A percentile compares a stretch with the other conserved stretches of the same genome.
Conservation (phyloP, 2,888 invertebrate species). For the Lysandra bellargus region DNA sequence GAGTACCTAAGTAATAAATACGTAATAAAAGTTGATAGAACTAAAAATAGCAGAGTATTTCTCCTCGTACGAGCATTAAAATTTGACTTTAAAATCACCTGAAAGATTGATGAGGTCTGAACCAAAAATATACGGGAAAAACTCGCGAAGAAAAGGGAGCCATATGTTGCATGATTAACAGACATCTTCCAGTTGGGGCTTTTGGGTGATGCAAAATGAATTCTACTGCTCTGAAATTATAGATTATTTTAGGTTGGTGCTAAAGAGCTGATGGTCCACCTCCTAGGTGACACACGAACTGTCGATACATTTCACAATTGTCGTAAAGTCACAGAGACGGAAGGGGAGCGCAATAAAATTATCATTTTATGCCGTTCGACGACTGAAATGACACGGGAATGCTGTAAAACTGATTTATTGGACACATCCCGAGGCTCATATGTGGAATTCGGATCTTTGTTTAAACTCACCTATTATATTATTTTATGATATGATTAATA, state of each 20-base stretch:
- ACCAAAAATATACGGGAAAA: conserved; percentile 63
- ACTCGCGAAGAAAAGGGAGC: conserved; percentile 51
- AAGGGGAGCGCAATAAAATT: conserved; percentile 79
- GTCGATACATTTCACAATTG: conserved; percentile 81
- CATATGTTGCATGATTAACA: conserved; percentile 63
- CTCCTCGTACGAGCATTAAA: conserved; percentile 37
- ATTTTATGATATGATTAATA: conserved; percentile 32
- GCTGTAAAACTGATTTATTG: conserved; percentile 81
- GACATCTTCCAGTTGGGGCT: conserved; percentile 30
- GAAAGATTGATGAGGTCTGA: conserved; percentile 72
- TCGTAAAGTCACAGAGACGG: conserved; percentile 77
- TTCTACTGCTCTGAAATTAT: neutral
- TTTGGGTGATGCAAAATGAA: neutral
- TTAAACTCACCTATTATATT: conserved; percentile 55
- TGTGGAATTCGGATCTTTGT: conserved; percentile 78
- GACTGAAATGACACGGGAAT: conserved; percentile 80
- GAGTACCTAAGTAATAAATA: conserved; percentile 5
- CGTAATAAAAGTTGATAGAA: conserved; percentile 19
- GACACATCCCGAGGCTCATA: conserved; percentile 75
- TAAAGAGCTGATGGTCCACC: conserved; percentile 50
- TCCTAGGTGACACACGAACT: conserved; percentile 75
- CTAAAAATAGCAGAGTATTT: conserved; percentile 36
- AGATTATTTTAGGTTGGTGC: neutral
- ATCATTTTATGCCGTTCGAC: conserved; percentile 80
- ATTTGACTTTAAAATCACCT: conserved; percentile 61